Conservation (phyloP, 2,888 invertebrate species). For the Drosophila limbata region DNA sequence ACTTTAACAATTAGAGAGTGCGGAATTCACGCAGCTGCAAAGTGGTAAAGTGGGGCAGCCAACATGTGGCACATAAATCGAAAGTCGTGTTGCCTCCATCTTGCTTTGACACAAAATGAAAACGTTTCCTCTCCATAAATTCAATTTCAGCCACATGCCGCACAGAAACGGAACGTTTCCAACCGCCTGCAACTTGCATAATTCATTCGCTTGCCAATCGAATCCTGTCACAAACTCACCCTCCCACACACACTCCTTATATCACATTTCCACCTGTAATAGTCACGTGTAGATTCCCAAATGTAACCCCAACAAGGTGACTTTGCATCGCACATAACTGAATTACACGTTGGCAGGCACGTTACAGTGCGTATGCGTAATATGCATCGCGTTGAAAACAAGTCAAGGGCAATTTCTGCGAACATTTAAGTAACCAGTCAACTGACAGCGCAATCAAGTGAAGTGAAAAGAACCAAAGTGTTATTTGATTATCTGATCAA, state of each 20-base stretch:
- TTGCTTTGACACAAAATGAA: conserved; percentile 34
- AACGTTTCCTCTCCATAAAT: conserved; percentile 50
- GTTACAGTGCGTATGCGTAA: conserved; percentile 59
- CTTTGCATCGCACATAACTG: conserved; percentile 41
- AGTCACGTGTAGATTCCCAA: conserved; percentile 30
- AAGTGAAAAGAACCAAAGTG: background rate
- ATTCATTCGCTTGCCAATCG: conserved; percentile 46
- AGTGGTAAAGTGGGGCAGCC: conserved; percentile 12
- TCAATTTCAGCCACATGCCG: conserved; percentile 48
- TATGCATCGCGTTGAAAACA: conserved; percentile 20
- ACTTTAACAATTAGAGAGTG: conserved; percentile 49
- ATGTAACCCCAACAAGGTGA: background rate
- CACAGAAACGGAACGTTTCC: conserved; percentile 21
- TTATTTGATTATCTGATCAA: conserved; percentile 5
- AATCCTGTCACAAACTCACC: background rate
- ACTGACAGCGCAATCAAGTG: background rate
- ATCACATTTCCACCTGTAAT: background rate
- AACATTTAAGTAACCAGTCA: conserved; percentile 8
- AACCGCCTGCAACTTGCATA: conserved; percentile 48
- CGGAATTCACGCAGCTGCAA: conserved; percentile 32
- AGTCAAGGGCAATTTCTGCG: background rate
- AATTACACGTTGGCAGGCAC: conserved; percentile 47
- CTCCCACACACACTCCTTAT: background rate
- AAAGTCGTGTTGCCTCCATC: conserved; percentile 8
- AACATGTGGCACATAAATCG: conserved; percentile 37